Evolutionary conservation across 1,140 invertebrate genomes (phyloP).

Genomic region (Fopius arisanus): DNA sequence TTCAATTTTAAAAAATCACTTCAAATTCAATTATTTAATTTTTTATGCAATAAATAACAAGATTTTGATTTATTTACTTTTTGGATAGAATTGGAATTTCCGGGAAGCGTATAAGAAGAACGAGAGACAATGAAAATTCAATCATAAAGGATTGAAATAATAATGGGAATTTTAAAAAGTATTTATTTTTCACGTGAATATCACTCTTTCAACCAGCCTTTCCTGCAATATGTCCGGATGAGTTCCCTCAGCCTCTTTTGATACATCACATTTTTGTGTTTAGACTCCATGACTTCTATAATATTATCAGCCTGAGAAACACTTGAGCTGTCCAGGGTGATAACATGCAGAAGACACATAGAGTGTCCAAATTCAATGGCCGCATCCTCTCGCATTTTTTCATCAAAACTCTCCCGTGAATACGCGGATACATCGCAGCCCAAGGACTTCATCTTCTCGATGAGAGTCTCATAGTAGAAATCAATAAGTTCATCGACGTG

Average conservation of each 20-base stretch:
- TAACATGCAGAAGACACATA: constrained; percentile 48
- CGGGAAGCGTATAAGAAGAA: too few relatives aligned
- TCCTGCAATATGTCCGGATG: not conserved
- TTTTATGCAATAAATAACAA: too few relatives aligned
- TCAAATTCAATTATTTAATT: too few relatives aligned
- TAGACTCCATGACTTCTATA: not conserved
- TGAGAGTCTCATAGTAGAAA: constrained; percentile 65
- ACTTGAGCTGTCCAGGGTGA: constrained; percentile 41
- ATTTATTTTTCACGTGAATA: too few relatives aligned
- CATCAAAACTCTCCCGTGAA: constrained; percentile 39
- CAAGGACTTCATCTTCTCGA: constrained; percentile 49
- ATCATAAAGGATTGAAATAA: too few relatives aligned
- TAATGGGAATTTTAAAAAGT: too few relatives aligned
- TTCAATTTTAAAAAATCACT: too few relatives aligned
- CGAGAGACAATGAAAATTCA: too few relatives aligned
- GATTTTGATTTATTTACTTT: too few relatives aligned
- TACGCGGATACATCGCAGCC: constrained; percentile 42
- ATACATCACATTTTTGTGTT: not conserved
- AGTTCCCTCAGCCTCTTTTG: not conserved
- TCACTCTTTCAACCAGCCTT: not conserved
- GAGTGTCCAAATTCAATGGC: constrained; percentile 47
- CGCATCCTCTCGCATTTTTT: constrained; percentile 37
- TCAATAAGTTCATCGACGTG: constrained; percentile 62
- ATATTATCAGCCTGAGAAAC: constrained; percentile 15
- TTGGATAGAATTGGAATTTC: too few relatives aligned